Percentiles rank a stretch among this genome's conserved stretches.
Evolutionary conservation across 2,888 invertebrate species (phyloP).

Genomic region (Hypercompe scribonia): DNA sequence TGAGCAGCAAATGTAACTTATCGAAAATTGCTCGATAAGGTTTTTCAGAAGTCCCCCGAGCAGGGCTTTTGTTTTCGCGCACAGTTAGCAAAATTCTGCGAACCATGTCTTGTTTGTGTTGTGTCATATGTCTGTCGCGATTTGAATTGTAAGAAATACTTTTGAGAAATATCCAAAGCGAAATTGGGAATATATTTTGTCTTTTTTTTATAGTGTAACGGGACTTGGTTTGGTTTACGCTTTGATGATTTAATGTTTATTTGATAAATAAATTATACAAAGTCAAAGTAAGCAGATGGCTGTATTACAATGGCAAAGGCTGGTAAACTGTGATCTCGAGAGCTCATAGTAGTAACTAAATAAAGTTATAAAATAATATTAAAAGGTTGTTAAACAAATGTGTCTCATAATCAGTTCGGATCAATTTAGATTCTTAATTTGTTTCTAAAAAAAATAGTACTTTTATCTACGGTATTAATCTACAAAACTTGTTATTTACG

Average conservation of each 20-base stretch:
- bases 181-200: neutral
- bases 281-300: too few species aligned
- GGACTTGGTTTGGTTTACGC: neutral
- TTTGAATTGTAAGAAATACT: conserved; percentile 8
- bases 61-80: conserved; percentile 54
- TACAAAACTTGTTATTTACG: neutral
- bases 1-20: conserved; percentile 54
- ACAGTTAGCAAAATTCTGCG: conserved; percentile 28
- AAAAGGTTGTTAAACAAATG: neutral
- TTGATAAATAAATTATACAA: too few species aligned
- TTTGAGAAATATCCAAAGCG: neutral
- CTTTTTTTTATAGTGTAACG: neutral
- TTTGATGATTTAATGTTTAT: too few species aligned
- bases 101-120: conserved; percentile 16
- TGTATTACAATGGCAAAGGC: too few species aligned
- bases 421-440: too few species aligned
- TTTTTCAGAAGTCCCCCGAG: conserved; percentile 48
- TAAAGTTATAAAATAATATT: too few species aligned
- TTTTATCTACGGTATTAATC: too few species aligned
- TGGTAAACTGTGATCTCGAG: too few species aligned
- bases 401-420: neutral
- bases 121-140: conserved; percentile 8
- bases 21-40: conserved; percentile 58
- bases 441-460: too few species aligned
- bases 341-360: too few species aligned